Conservation (phyloP, 2,888 invertebrate species). For the Eurois occulta region DNA sequence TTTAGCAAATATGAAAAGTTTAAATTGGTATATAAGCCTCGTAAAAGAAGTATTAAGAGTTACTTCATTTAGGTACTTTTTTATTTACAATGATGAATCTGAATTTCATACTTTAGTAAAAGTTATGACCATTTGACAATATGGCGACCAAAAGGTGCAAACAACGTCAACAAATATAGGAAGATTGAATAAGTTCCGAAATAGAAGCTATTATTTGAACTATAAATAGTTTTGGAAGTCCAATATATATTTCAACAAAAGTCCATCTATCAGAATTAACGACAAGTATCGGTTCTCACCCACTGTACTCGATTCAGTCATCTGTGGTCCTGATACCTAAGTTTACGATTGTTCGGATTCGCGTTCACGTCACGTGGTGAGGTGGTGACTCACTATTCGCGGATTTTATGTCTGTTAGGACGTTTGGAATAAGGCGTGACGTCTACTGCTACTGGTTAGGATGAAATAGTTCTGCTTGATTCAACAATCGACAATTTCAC, state of each 20-base stretch:
- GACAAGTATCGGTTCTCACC: neutral
- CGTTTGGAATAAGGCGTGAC: slow-evolving; percentile 13
- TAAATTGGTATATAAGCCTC: neutral
- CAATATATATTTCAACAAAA: neutral
- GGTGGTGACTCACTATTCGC: slow-evolving; percentile 26
- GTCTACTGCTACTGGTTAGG: neutral
- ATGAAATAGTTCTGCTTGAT: neutral
- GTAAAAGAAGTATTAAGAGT: neutral
- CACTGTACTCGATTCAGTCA: slow-evolving; percentile 1
- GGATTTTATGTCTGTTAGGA: slow-evolving; percentile 25
- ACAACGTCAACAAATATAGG: neutral
- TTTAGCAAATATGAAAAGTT: neutral
- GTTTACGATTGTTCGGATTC: neutral
- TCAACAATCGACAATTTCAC: neutral
- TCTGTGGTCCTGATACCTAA: neutral
- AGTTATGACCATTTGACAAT: neutral
- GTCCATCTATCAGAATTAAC: neutral
- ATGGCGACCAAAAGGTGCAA: neutral
- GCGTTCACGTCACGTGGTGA: neutral
- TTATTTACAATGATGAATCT: neutral
- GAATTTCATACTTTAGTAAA: neutral
- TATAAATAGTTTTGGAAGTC: neutral
- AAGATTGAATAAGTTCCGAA: neutral
- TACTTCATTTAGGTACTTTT: neutral
- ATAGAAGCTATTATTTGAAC: neutral